Base-by-base conservation (phyloP, 2,797 vertebrate species). In the Nyctibius grandis region DNA sequence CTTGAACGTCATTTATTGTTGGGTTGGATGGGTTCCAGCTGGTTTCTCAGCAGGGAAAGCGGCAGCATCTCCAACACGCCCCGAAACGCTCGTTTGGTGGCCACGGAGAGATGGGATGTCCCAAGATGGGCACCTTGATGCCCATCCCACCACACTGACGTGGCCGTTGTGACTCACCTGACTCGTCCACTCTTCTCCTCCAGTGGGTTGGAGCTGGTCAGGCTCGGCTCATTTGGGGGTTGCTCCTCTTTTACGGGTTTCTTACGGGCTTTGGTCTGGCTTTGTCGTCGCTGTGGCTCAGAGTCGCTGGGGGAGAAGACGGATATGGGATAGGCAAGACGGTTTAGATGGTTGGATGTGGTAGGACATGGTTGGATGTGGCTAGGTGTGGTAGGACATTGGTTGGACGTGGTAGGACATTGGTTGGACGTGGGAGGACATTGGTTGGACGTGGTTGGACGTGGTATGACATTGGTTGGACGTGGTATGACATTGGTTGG, bases 121-220 rank as follows among this genome's bases (percentile, higher is more conserved):
- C 38, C 78, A 29, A 22, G 31, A 8, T 0, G 4, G 14, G 8
- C 38, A 25, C 21, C 42, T 7, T 11, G 4, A 8, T 7, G 29
- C 8, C 53, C 6, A 0, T 50, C 40, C 45, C 59, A 21, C 65
- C 29, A 5, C 44, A 2, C 6, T 1, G 0, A 6, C 1, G 3
- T 0, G 1, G 40, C 42, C 1, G 0, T 12, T 5, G 0, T 0
- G 2, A 10, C 95, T 88, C 86, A 95, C 96, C 93, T 33, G 47
- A 31, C 22, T 3, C 10, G 40, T 5, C 28, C 25, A 0, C 19
- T n/a, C 44, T 59, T 86, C 48, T 86, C 92, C 34, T 88, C 64
- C 0, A 8, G 3, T 1, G 56, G 44, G 65, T 33, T 45, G 25
- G 78, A 23, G 36, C 34, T 20, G 22, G 15, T 45, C 3, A 26